These are phyloP conservation scores for Caerostris darwini DNA, from an alignment of 1,140 invertebrate genomes.

Conservation along the genomic window DNA sequence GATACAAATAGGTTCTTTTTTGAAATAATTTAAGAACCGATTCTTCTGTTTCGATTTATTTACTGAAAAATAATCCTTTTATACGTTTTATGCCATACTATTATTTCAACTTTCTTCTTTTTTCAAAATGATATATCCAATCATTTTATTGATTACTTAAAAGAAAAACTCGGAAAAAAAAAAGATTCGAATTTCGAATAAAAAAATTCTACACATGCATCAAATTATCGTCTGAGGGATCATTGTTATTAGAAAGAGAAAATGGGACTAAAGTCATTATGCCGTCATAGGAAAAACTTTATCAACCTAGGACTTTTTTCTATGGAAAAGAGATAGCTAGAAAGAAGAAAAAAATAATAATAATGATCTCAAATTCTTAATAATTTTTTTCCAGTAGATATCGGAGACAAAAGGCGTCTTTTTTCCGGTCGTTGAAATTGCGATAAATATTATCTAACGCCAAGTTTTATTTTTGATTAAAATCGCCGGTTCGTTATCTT, in stretches of 20 bases:
- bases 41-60: too few relatives aligned
- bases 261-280: not conserved
- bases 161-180: too few relatives aligned
- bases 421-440: not conserved
- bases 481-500: not conserved
- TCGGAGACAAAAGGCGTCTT: not conserved
- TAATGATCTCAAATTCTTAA: not conserved
- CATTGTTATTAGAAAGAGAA: not conserved
- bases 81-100: too few relatives aligned
- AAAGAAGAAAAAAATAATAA: not conserved
- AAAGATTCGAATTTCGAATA: not conserved
- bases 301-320: not conserved
- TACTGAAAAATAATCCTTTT: too few relatives aligned
- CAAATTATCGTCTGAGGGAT: not conserved
- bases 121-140: too few relatives aligned
- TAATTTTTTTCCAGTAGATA: not conserved
- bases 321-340: not conserved
- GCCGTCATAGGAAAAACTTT: not conserved
- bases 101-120: too few relatives aligned
- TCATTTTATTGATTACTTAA: too few relatives aligned
- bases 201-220: not conserved
- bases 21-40: not conserved
- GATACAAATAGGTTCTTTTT: too few relatives aligned
- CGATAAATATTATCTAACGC: not conserved
- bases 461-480: not conserved